Percentiles rank a stretch among this genome's conserved stretches.
phyloP scores from a whole-genome alignment of 2,797 vertebrate species.

The Odontamblyopus lacepedii region DNA sequence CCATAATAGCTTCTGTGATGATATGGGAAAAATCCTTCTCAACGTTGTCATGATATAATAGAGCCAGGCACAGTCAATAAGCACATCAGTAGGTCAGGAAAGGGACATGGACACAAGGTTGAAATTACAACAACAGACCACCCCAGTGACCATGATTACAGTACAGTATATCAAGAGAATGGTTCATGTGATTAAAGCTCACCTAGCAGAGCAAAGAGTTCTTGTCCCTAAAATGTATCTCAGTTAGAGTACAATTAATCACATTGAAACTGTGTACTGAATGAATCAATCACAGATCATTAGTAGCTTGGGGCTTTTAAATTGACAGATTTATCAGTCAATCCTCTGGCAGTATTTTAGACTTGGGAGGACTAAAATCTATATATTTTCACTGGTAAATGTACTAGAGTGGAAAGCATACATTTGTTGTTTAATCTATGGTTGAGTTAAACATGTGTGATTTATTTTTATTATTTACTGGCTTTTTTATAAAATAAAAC shows the following conservation, averaged over 20 bases:
- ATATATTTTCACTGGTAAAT: background rate
- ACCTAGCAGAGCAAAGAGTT: background rate
- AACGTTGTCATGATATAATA: background rate
- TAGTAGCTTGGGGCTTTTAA: background rate
- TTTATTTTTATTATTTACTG: background rate
- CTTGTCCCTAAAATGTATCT: background rate
- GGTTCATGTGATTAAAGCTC: background rate
- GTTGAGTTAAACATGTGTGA: background rate
- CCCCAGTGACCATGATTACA: conserved; percentile 4
- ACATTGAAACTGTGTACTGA: background rate
- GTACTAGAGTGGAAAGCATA: background rate
- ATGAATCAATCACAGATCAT: background rate
- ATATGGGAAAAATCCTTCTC: background rate
- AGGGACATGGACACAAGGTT: conserved; percentile 7
- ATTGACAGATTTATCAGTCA: background rate
- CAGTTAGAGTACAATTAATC: background rate
- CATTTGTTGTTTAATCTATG: background rate
- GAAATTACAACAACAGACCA: conserved; percentile 1
- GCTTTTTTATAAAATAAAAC: no score
- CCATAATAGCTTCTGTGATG: background rate
- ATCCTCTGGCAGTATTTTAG: background rate
- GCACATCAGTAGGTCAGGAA: background rate
- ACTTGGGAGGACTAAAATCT: background rate
- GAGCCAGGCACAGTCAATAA: conserved; percentile 5
- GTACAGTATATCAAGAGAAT: background rate